Base-by-base conservation (phyloP, 2,113 vertebrate genomes). In the Aspiorhynchus laticeps region DNA sequence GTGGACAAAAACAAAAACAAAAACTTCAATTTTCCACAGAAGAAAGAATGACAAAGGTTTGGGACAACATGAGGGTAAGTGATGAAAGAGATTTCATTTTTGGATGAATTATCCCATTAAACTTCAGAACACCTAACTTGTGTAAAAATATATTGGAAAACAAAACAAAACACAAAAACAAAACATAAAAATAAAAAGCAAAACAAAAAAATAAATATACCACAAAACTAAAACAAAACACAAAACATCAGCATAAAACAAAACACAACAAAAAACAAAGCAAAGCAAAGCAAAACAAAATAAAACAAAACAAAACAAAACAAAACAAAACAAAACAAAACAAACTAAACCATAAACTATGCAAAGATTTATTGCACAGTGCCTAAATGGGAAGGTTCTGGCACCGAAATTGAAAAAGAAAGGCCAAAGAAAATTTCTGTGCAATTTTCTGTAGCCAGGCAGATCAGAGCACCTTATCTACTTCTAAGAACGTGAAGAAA, bases 401-500 rank as follows among this genome's bases (percentile, higher is more conserved):
- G 43, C 26, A 75, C 41, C 10, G 3, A 46, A 74, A 61, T 28
- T 5, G 2, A 15, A 26, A 46, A 41, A 26, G 12, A 79, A 21
- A n/a, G 15, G 5, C 36, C 14, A 65, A 24, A 43, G 17, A 80
- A 79, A 67, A 46, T 21, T 36, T 31, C 19, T 26, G 38, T 80
- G 65, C 17, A 73, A 61, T 76, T 31, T 28, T 77, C 14, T 0
- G 0, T 17, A 56, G 46, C 67, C 56, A 69, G 56, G 6, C 11
- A 74, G 46, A 21, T 14, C 26, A 56, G 9, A 75, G 21, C 26
- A 83, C 17, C 26, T 41, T 59, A 80, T 85, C 83, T 80, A 12
- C n/a, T 12, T 31, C 31, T 71, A n/a, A 63, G 38, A 79, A 69
- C 80, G 14, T 85, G 78, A 88, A 89, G 84, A 41, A 85, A 48